Evolutionary conservation across 2,797 vertebrate genomes (phyloP), one percentile per base, ranked within the genome.

Genomic region (Arremon aurantiirostris): DNA sequence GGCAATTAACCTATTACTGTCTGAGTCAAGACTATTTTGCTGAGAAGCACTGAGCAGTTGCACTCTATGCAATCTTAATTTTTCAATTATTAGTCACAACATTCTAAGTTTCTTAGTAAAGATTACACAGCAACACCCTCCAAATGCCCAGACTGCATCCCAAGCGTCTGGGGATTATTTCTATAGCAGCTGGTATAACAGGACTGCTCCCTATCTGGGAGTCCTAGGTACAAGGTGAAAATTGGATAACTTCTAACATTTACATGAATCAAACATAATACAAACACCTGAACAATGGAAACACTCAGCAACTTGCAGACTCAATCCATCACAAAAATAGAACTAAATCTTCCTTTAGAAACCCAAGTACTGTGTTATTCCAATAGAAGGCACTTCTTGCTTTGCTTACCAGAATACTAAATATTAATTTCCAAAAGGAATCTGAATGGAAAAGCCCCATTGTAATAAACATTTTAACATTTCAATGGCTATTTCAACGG

Each of bases 1-100:
- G 91, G 46, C 61, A 94, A 95, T 94, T 97, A 95, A 95, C 86
- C 84, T 94, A 82, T 83, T 82, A 83, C 27, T 81, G 73, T 82
- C 77, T 79, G 22, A 87, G 82, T 75, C 82, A 91, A 82, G 41
- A 77, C 34, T 80, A 28, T 14, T 90, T 86, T 84, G 34, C 46
- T 90, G 53, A 82, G 70, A 55, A 96, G 34, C 56, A 71, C 18
- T 52, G 52, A 89, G 60, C 39, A 35, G 66, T 32, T 75, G 32
- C 78, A 73, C 13, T 68, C 64, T 27, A 37, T 0, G 1, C 28
- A 75, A 39, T 42, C 86, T 47, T 71, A 18, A 72, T 59, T 89
- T 80, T 85, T 85, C 89, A 52, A 14, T 78, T 55, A 89, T 55
- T 75, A 89, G 57, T 81, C 76, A 89, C 0, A 11, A 95, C 30